Percentiles rank a stretch among this genome's conserved stretches.
Conservation (phyloP, 2,113 vertebrate genomes). For the Corythornis vintsioides region DNA sequence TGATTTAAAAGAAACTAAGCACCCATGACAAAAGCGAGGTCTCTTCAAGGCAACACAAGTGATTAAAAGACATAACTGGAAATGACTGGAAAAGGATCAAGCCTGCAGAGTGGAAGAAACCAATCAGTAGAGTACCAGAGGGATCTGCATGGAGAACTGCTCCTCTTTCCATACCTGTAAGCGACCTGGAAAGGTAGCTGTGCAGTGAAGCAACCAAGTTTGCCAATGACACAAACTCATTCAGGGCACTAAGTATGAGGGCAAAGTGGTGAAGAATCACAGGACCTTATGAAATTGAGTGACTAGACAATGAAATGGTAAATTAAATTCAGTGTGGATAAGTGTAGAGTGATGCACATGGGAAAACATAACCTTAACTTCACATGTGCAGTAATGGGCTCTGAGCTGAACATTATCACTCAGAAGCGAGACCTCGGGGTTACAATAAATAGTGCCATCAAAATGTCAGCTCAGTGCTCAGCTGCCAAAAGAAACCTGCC, state of each 20-base stretch:
- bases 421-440: conserved; percentile 47
- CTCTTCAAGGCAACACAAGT: background rate
- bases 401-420: conserved; percentile 17
- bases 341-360: conserved; percentile 30
- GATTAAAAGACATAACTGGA: background rate
- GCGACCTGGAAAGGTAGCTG: background rate
- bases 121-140: background rate
- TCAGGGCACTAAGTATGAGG: background rate
- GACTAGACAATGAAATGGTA: conserved; percentile 46
- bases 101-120: background rate
- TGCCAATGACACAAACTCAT: background rate
- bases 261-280: background rate
- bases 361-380: conserved; percentile 61
- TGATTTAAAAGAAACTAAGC: background rate
- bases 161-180: background rate
- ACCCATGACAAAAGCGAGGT: background rate
- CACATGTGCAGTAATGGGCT: conserved; percentile 27
- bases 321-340: conserved; percentile 49
- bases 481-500: conserved; percentile 16
- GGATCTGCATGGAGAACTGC: background rate
- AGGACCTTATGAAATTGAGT: conserved; percentile 47
- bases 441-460: conserved; percentile 49
- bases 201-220: background rate
- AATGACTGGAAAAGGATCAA: background rate
- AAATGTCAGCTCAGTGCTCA: conserved; percentile 54